Conservation (phyloP, 1,140 invertebrate species). For the Aphidius gifuensis region DNA sequence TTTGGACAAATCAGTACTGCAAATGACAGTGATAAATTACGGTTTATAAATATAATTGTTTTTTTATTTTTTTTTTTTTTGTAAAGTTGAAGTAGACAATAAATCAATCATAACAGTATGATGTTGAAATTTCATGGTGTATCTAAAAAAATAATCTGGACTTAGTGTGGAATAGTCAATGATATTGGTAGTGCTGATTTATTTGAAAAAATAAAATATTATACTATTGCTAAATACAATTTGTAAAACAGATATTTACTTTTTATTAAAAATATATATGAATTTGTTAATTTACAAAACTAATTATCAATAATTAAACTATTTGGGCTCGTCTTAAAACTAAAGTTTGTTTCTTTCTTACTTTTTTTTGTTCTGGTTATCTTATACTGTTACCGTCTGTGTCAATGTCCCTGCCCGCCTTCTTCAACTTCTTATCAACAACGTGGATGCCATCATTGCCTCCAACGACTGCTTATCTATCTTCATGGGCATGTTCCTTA, state of each 20-base stretch:
- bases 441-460: constrained; percentile 53
- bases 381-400: constrained; percentile 55
- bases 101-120: no score
- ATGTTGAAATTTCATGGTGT: no score
- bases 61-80: no score
- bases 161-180: no score
- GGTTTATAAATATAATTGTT: no score
- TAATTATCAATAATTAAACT: constrained; percentile 15
- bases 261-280: neutral
- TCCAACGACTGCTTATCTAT: constrained; percentile 54
- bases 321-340: constrained; percentile 43
- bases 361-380: constrained; percentile 56
- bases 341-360: constrained; percentile 56
- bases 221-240: no score
- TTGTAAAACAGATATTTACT: neutral
- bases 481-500: constrained; percentile 48
- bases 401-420: constrained; percentile 42
- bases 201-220: no score
- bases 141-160: no score
- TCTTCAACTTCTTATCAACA: constrained; percentile 55
- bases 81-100: no score
- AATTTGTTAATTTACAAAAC: constrained; percentile 1
- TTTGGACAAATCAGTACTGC: no score
- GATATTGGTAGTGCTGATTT: no score
- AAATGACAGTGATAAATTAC: no score